Base-by-base conservation (phyloP, 2,888 invertebrate genomes). In the Pomacea canaliculata region DNA sequence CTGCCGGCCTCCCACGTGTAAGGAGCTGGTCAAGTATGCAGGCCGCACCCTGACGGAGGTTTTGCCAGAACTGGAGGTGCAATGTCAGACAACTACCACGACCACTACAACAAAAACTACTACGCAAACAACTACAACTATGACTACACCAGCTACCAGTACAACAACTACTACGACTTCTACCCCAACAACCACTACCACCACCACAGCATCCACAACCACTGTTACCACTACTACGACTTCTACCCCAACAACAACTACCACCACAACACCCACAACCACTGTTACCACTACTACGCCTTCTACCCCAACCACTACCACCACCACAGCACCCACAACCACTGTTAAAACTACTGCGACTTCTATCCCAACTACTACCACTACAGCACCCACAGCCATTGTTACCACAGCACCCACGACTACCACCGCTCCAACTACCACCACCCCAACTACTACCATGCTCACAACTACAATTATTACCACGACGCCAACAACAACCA, bases 1-100 rank as follows among this genome's bases (percentile, higher is more conserved):
- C 18, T 70, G 67, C 60, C 69, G 37, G 9, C 71, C 76, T 1
- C 84, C 85, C 51, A 70, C 79, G 46, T 85, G 85, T 78, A 73
- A 74, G 18, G 69, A 49, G n/a, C 59, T 66, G 18, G 51, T 66
- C 59, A 76, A 70, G 27, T 79, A 79, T 62, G 71, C 63, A 65
- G 82, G 82, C 0, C 65, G 72, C 70, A 76, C 67, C 16, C 69
- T 85, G 5, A 77, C 73, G 4, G 68, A 77, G 37, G 77, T 80
- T 51, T 51, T 76, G 12, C 66, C 81, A 12, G 68, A 80, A 9
- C 73, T 83, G 63, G 78, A 76, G 66, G 37, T 60, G 18, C 73
- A 79, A 12, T 84, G 83, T 73, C 71, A 74, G 18, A 78, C 76
- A 5, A 79, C 77, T 19, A 81, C 81, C 37, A 76, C 82, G 10